Conservation (phyloP, 2,797 vertebrate species). For the Halcyon smyrnensis region DNA sequence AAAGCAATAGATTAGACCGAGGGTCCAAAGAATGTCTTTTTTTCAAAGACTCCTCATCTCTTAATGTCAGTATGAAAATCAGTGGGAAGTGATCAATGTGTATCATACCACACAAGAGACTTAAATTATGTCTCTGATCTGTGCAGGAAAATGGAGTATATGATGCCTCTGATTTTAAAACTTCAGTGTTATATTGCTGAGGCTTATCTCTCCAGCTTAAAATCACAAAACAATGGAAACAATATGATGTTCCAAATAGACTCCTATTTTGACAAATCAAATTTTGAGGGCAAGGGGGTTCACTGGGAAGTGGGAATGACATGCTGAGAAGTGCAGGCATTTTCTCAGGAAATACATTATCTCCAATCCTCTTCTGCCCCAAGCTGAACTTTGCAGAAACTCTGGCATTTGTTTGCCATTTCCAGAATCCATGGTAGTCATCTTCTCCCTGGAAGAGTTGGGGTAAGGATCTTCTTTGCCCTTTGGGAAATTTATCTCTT, state of each 20-base stretch:
- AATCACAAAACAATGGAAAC: background rate
- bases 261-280: background rate
- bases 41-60: background rate
- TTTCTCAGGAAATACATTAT: background rate
- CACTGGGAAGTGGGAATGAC: background rate
- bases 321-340: accelerated
- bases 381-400: background rate
- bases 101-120: background rate
- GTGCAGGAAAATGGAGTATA: background rate
- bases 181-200: background rate
- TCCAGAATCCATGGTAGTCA: background rate
- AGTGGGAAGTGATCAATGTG: background rate
- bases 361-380: background rate
- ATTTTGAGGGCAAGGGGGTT: background rate
- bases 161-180: background rate
- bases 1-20: background rate
- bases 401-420: background rate
- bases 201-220: background rate
- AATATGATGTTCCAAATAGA: background rate
- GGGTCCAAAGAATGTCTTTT: background rate
- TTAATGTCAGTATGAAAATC: background rate
- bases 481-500: background rate
- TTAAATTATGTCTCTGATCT: background rate
- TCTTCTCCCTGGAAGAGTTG: background rate
- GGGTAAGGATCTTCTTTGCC: background rate